Percentiles rank a stretch among this genome's conserved stretches.
phyloP scores from a whole-genome alignment of 1,140 invertebrate species.

The Drosophila grimshawi region DNA sequence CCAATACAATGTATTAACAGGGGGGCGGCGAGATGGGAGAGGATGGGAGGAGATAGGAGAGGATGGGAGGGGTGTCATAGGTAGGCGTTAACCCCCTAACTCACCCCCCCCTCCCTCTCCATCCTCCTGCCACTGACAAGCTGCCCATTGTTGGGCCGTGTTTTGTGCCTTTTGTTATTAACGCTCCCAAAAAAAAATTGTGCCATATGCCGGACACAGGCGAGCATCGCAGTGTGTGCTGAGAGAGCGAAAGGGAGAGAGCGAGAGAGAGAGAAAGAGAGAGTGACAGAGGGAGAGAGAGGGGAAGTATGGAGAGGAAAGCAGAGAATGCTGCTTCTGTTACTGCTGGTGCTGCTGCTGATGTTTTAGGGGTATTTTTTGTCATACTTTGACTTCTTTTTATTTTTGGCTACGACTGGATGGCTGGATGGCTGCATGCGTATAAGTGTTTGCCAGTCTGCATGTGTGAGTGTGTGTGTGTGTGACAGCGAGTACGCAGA shows the following conservation, averaged over 20 bases:
- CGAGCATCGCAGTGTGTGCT: conserved; percentile 63
- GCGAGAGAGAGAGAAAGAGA: neutral
- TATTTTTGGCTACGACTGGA: conserved; percentile 23
- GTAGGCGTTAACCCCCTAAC: neutral
- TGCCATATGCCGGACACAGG: conserved; percentile 71
- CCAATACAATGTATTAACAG: neutral
- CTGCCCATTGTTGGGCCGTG: conserved; percentile 56
- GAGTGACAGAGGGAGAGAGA: neutral
- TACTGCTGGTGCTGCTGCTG: neutral
- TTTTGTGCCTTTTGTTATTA: conserved; percentile 76
- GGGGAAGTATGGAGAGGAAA: neutral
- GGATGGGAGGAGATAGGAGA: no score
- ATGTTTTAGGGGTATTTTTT: neutral
- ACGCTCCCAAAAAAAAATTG: conserved; percentile 70
- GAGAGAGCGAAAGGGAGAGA: neutral
- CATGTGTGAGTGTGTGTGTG: neutral
- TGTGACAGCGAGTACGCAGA: conserved; percentile 49
- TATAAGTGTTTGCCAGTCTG: neutral
- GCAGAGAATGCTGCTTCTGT: neutral
- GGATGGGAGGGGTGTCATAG: neutral
- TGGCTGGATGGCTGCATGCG: conserved; percentile 1
- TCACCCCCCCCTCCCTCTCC: neutral
- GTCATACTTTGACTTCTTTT: conserved; percentile 2
- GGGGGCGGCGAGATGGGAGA: no score
- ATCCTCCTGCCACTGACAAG: conserved; percentile 11